Base-by-base conservation (phyloP, 2,888 invertebrate genomes). In the Apantesis nais region DNA sequence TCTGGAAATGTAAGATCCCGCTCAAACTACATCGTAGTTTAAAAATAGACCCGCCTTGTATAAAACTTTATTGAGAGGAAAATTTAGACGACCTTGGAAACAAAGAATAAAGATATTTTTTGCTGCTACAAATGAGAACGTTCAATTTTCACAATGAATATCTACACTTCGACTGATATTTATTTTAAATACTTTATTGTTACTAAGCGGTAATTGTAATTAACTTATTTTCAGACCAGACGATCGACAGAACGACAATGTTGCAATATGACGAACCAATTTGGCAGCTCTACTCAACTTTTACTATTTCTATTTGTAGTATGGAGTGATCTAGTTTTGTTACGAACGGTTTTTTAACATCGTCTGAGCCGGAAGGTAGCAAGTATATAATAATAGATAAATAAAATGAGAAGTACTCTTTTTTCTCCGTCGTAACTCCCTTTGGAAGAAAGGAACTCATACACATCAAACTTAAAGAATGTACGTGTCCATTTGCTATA, bases 201-300 rank as follows among this genome's bases (percentile, higher is more conserved):
- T 29, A 58, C 58, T 29, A 55, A 55, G 55, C 58, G 58, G 8
- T 16, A 29, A 58, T 16, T 29, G 16, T 16, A 1, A 58, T 16
- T 55, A 16, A 62, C 11, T 9, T 64, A 44, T 66, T 12, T 25
- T 58, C 8, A 55, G 58, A 60, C 11, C n/a, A 66, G 41, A 60
- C 31, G 66, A 60, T 41, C 22, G 29, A 60, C 22, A 41, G 12
- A 41, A 58, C 39, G 63, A 31, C 44, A 22, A 62, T 61, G 67
- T 67, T 37, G 34, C 48, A 68, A 19, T 25, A 62, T 29, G 48
- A 48, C 25, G 39, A 52, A 48, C 31, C 29, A 68, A 39, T 62
- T 68, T 62, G 68, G 62, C 68, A 68, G 68, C 68, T 68, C 1
- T 39, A 37, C n/a, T 0, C 25, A 52, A 60, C 39, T 60, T 67